Evolutionary conservation across 1,140 invertebrate genomes (phyloP).

Genomic region (Aphis craccivora): DNA sequence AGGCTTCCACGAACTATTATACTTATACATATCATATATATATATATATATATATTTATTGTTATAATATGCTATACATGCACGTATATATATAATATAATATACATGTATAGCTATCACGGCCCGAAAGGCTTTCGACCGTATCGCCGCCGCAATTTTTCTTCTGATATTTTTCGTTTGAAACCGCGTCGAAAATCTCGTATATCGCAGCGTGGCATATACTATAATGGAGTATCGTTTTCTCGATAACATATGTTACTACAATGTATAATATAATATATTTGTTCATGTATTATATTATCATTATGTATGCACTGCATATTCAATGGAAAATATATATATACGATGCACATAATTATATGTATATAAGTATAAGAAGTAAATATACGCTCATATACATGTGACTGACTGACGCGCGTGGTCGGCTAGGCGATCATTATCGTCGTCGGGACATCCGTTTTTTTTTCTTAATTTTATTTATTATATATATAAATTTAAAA

Average conservation of each 20-base stretch:
- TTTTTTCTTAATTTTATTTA: constrained; percentile 14
- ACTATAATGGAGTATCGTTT: background rate
- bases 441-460: background rate
- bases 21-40: background rate
- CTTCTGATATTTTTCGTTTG: background rate
- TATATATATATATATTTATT: background rate
- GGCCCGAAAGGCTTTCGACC: background rate
- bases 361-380: background rate
- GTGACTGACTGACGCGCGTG: background rate
- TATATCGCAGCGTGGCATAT: background rate
- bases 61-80: background rate
- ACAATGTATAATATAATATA: too few species aligned
- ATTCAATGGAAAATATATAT: too few species aligned
- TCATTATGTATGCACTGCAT: too few species aligned
- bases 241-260: background rate
- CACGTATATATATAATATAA: background rate
- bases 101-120: background rate
- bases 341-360: too few species aligned
- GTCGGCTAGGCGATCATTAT: background rate
- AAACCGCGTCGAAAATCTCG: background rate
- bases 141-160: constrained; percentile 30
- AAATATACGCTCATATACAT: background rate
- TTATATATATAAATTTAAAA: background rate
- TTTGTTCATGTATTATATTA: too few species aligned
- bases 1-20: background rate